Evolutionary conservation across 1,140 invertebrate genomes (phyloP), one percentile per base, ranked within the genome.

Genomic region (Drosophila grimshawi): DNA sequence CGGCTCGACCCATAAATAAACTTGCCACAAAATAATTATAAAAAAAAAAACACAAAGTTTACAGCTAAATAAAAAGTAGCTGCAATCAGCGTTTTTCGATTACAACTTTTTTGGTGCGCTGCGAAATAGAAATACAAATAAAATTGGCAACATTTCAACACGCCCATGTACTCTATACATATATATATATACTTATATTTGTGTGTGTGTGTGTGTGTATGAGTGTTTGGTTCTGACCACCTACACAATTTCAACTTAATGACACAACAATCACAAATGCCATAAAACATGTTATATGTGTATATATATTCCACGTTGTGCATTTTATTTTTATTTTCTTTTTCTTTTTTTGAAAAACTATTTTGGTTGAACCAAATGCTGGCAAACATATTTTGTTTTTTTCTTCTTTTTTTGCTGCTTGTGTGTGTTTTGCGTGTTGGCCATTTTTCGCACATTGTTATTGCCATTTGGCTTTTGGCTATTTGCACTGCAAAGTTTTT

Each of bases 201-300:
- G 8, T 10, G 55, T 71, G 11, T 43, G 45, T 56, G 7, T 57
- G 35, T 35, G 45, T 57, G 59, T 63, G 41, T 29, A 35, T 27
- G 53, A 51, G 45, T 71, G 59, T 77, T 67, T 27, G 27, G 49
- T 57, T 63, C 69, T 72, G 76, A 77, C 83, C 85, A 88, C 83
- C 83, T 83, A 88, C 76, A 89, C 85, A 88, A 88, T 88, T 88
- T 85, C 85, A 85, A 88, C 85, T 88, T 89, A 88, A 88, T 88
- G 85, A 88, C 85, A 88, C 85, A 88, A 88, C 85, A 88, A 88
- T 88, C 85, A 88, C 74, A 81, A 78, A 80, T 89, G 73, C 85
- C 85, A 89, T 88, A 88, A 88, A 88, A 88, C 85, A 89, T 88
- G 82, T 86, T 82, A 78, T 61, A 63, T 52, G 63, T 45, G 19